Conservation (phyloP, 2,888 invertebrate species). For the Fragum whitleyi region DNA sequence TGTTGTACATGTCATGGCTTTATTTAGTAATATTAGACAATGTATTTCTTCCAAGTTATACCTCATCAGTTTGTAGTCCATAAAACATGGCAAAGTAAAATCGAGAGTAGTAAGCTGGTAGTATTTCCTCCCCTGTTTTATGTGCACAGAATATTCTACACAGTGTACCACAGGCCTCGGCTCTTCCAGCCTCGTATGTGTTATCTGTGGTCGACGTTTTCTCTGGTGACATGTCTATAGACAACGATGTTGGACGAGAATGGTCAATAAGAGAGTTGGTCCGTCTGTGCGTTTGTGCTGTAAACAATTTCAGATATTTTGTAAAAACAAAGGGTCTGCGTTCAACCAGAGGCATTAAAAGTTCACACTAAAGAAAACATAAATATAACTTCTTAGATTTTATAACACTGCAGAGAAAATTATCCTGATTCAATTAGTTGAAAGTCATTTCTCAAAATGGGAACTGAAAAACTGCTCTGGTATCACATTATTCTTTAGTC, state of each 20-base stretch:
- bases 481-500: too few species aligned
- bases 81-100: constrained; percentile 96
- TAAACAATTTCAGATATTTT: not conserved
- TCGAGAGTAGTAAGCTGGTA: constrained; percentile 95
- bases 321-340: not conserved
- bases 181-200: constrained; percentile 89
- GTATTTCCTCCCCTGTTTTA: constrained; percentile 96
- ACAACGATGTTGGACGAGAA: constrained; percentile 77
- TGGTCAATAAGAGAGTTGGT: constrained; percentile 82
- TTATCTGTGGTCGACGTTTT: constrained; percentile 70
- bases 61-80: constrained; percentile 90
- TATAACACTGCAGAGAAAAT: too few species aligned
- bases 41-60: too few species aligned
- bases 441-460: too few species aligned
- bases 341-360: too few species aligned
- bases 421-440: too few species aligned
- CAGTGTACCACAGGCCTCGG: constrained; percentile 97
- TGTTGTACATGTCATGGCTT: too few species aligned
- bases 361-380: too few species aligned
- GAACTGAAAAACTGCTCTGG: too few species aligned
- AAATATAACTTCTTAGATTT: too few species aligned
- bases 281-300: constrained; percentile 72
- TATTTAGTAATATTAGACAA: too few species aligned
- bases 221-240: constrained; percentile 73
- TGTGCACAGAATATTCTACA: constrained; percentile 98